A percentile compares a stretch with the other conserved stretches of the same genome.
phyloP scores from a whole-genome alignment of 2,113 vertebrate species.

The Lipotes vexillifer region DNA sequence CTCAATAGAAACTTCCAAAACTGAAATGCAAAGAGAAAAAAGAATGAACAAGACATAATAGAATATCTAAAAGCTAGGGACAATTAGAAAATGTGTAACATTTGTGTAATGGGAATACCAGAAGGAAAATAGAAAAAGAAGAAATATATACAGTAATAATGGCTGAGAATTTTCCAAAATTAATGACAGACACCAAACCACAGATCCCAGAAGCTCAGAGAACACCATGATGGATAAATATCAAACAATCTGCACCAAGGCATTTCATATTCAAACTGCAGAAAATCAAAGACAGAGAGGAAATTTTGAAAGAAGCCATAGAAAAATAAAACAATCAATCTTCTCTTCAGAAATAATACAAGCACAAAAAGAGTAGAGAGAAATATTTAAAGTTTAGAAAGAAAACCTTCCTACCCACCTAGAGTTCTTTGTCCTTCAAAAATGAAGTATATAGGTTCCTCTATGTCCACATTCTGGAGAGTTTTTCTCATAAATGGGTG shows the following conservation, averaged over 20 bases:
- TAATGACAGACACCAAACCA: background rate
- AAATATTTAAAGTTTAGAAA: background rate
- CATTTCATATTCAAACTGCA: background rate
- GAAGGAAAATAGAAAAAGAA: background rate
- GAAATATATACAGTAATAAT: background rate
- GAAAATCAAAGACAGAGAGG: background rate
- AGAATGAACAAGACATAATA: background rate
- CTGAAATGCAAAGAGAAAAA: background rate
- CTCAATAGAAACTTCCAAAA: background rate
- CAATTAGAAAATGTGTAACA: background rate
- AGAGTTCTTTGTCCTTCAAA: background rate
- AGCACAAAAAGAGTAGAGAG: background rate
- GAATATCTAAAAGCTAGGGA: background rate
- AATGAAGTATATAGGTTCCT: background rate
- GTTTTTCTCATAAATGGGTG: no score
- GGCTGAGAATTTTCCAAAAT: no score
- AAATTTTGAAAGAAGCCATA: background rate
- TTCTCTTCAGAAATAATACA: background rate
- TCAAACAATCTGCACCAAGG: background rate
- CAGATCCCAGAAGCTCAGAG: background rate
- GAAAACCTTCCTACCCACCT: background rate
- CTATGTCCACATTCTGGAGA: no score
- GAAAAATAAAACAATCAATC: background rate
- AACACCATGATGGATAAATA: background rate
- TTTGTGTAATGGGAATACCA: background rate